Conservation (phyloP, 2,113 vertebrate genomes). For the Trichechus manatus region DNA sequence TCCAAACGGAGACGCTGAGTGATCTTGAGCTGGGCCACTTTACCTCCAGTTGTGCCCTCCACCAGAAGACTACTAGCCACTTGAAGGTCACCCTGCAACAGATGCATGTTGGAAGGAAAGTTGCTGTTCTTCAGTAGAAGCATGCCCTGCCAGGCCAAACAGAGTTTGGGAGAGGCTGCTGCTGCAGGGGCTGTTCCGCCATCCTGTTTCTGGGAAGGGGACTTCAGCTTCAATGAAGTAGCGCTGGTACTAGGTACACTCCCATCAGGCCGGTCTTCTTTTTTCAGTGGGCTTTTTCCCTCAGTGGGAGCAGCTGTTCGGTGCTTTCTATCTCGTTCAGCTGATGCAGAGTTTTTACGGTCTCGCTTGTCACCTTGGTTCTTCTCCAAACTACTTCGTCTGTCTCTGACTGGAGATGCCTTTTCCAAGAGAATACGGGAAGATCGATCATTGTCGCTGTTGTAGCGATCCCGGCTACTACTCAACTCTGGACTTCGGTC, state of each 20-base stretch:
- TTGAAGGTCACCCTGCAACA: slow-evolving; percentile 95
- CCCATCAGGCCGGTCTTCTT: slow-evolving; percentile 90
- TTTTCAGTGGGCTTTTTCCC: slow-evolving; percentile 93
- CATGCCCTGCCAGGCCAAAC: slow-evolving; percentile 98
- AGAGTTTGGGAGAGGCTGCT: slow-evolving; percentile 91
- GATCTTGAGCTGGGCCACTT: slow-evolving; percentile 98
- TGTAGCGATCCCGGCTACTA: slow-evolving; percentile 93
- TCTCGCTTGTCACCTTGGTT: slow-evolving; percentile 91
- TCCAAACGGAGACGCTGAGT: slow-evolving; percentile 98
- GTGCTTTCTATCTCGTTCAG: slow-evolving; percentile 93
- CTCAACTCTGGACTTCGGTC: slow-evolving; percentile 96
- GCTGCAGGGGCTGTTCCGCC: slow-evolving; percentile 86
- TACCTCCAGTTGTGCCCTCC: slow-evolving; percentile 93
- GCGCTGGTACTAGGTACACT: slow-evolving; percentile 86
- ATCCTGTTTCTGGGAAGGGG: slow-evolving; percentile 91
- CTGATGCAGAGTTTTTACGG: slow-evolving; percentile 88
- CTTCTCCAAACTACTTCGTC: slow-evolving; percentile 92
- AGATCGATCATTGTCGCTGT: slow-evolving; percentile 94
- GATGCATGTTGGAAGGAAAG: slow-evolving; percentile 98
- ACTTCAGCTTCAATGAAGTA: slow-evolving; percentile 81
- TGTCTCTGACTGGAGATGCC: slow-evolving; percentile 91
- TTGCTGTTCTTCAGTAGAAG: slow-evolving; percentile 99
- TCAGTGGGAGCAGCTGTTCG: slow-evolving; percentile 84
- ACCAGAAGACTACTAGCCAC: slow-evolving; percentile 95
- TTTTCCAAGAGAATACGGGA: slow-evolving; percentile 91